Base-by-base conservation (phyloP, 2,888 invertebrate genomes). In the Gnatocerus cornutus region DNA sequence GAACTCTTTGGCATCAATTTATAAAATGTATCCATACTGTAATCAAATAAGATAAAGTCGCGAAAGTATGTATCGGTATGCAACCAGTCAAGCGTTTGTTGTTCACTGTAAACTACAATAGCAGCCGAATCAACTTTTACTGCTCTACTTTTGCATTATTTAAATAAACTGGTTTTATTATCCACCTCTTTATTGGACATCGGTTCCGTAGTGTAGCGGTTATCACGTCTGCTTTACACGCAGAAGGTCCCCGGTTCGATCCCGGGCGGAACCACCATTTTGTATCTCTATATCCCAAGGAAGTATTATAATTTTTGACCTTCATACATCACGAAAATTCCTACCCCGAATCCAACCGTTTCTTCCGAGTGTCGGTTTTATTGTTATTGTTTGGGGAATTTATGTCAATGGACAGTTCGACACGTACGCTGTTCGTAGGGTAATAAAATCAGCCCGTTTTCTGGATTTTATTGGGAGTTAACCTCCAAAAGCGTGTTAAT, bases 201-300 rank as follows among this genome's bases (percentile, higher is more conserved):
- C 33, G 68, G 68, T 68, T 68, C 68, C 68, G 68, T 68, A 55
- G 68, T 68, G 68, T 68, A 68, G 68, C 68, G 68, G 68, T 68
- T 68, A 68, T 68, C 68, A 68, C 84, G 84, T 84, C 83, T 84
- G 84, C 84, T 84, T 84, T 82, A 84, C 84, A 84, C 84, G 84
- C 84, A 84, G 83, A 84, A 84, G 84, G 84, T 82, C 84, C 83
- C 84, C 84, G 84, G 84, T 84, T 84, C 84, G 84, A 84, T 82
- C 84, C 84, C 84, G 84, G 46, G 46, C 46, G 21, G 46, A 46
- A 46, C 46, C 46, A 46, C 46, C 46, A 46, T 16, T 46, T 14
- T 9, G 6, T 16, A 46, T 10, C 12, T 13, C 2, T 21, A 21
- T 21, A 1, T 21, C 21, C n/a, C n/a, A n/a, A n/a, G n/a, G n/a